Evolutionary conservation across 2,797 vertebrate species (phyloP), one percentile per base, ranked within the genome.

Genomic region (Halcyon chelicuti): DNA sequence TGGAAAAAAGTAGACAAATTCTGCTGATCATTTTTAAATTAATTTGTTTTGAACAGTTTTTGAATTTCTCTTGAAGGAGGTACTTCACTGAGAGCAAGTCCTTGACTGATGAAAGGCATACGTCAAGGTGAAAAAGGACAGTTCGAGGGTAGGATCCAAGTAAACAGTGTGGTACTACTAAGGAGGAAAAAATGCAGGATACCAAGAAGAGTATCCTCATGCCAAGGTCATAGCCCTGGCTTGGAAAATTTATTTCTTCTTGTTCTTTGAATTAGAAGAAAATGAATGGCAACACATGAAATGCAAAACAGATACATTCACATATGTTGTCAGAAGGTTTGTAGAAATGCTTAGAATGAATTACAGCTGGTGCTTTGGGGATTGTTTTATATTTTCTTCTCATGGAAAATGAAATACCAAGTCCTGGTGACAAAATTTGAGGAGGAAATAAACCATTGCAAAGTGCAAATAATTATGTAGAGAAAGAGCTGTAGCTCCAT

Each of bases 401-500:
- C 75, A 9, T 54, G 40, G n/a, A 80, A 91, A 86, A 94, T 52
- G 12, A 60, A 73, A 76, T 66, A 28, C 16, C 0, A 1, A 63
- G 6, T 73, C 31, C 20, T 52, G 26, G 29, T 63, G 47, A 31
- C 42, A 86, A 58, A 79, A 90, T 85, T 16, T 67, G 76, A 82
- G 63, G 54, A 73, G 66, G 75, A 88, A 86, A 88, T 55, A 49
- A 80, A 68, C 18, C 68, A 74, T 86, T 76, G 42, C 9, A 31
- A 60, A 70, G 20, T 26, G 58, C n/a, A 86, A 37, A 40, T 88
- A 74, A 90, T 68, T 52, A 52, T 76, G 33, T 92, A 89, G 82
- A 75, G 39, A 66, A 87, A 80, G 88, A 72, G 25, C 73, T 86
- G 87, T 96, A 89, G 96, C 96, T 94, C 97, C 97, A 97, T 96